Base-by-base conservation (phyloP, 1,140 invertebrate genomes). In the Neomicropteryx cornuta region DNA sequence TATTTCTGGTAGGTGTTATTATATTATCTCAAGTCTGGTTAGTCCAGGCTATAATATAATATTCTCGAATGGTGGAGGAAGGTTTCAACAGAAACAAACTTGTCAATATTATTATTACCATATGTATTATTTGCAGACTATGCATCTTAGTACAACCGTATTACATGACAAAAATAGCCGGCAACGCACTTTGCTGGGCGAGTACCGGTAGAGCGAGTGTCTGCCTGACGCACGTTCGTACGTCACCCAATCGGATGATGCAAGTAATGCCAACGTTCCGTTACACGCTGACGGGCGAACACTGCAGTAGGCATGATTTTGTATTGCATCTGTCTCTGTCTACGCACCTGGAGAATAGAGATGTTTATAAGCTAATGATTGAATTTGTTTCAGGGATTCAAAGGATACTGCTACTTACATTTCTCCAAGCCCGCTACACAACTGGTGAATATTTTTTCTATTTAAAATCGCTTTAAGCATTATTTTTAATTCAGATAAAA, bases 391-490 rank as follows among this genome's bases (percentile, higher is more conserved):
- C 64, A 72, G 54, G 76, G 76, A 2, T 66, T 59, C 53, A 62
- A 70, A 36, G 78, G 78, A 21, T 73, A 74, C 44, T 79, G 77
- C 49, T 76, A 72, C 35, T 54, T 81, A 18, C 77, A 80, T 47
- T 81, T 79, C 55, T 69, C 68, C 39, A 79, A 78, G 51, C 52
- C 61, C 18, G 51, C 54, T 36, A 56, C 61, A 17, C 61, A 60
- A 41, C 60, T 65, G 54, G 62, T 68, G 50, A 51, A 33, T 42
- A 31, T 34, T 38, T 38, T 21, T 41, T 44, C 34, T 32, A 4
- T 37, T 38, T 34, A 32, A 10, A 29, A 18, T 17, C 8, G 21
- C 34, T 32, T 24, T 4, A 24, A 18, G 18, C 8, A 11, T 23
- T 18, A 33, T 8, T 40, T 18, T 40, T 17, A 14, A 18, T 34